phyloP scores from a whole-genome alignment of 2,797 vertebrate genomes.

The Falco rusticolus region DNA sequence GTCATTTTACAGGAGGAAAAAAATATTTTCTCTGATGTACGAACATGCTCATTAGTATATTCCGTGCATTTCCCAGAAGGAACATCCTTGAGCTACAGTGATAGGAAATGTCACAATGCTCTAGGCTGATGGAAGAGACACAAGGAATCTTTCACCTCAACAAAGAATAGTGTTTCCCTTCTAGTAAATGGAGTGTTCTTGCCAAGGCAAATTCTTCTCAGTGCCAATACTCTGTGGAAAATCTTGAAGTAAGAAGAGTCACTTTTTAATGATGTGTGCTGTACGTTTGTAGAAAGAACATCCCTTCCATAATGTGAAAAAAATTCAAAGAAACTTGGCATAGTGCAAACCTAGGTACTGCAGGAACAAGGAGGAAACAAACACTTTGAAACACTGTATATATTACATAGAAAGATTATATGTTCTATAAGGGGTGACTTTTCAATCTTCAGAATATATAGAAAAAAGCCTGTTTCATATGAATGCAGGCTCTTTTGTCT shows the following conservation, averaged over 20 bases:
- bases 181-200: not conserved
- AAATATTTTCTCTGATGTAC: not conserved
- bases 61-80: constrained; percentile 43
- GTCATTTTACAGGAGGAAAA: not conserved
- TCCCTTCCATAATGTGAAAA: not conserved
- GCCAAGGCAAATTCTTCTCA: not conserved
- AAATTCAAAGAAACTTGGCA: not conserved
- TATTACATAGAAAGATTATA: not conserved
- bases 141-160: constrained; percentile 37
- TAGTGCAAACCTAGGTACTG: not conserved
- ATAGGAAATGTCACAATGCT: constrained; percentile 33
- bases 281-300: not conserved
- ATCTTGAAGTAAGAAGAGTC: not conserved
- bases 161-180: constrained; percentile 37
- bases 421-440: not conserved
- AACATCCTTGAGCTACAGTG: constrained; percentile 2
- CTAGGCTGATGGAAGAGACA: constrained; percentile 6
- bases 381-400: not conserved
- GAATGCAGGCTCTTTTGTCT: not conserved
- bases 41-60: constrained; percentile 19
- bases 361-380: not conserved
- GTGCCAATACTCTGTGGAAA: not conserved
- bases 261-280: not conserved
- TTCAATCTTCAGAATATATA: not conserved
- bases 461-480: not conserved